Evolutionary conservation across 2,797 vertebrate species (phyloP).

Genomic region (Semaprochilodus insignis): DNA sequence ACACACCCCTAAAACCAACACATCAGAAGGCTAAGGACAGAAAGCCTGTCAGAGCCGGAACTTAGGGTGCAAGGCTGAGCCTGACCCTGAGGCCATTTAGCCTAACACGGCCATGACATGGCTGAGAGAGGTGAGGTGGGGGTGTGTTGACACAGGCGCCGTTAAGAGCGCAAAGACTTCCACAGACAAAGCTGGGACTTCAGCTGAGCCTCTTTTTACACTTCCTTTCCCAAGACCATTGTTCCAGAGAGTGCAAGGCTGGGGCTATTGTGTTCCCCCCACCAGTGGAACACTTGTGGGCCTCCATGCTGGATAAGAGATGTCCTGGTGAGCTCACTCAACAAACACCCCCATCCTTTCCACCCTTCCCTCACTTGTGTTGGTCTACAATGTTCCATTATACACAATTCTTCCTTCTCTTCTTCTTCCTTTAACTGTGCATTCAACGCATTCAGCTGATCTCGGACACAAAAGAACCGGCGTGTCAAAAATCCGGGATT

Average conservation of each 20-base stretch:
- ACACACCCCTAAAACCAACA: background rate
- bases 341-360: background rate
- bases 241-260: constrained; percentile 58
- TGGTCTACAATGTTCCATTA: background rate
- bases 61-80: constrained; percentile 37
- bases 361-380: background rate
- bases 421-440: background rate
- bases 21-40: background rate
- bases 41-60: constrained; percentile 20
- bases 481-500: background rate
- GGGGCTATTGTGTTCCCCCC: constrained; percentile 50
- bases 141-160: constrained; percentile 62
- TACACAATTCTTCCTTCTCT: background rate
- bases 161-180: constrained; percentile 52
- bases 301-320: constrained; percentile 25
- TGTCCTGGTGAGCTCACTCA: constrained; percentile 18
- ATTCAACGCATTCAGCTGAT: background rate
- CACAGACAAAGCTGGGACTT: constrained; percentile 62
- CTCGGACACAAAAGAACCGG: background rate
- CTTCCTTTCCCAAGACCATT: constrained; percentile 68
- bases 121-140: constrained; percentile 47
- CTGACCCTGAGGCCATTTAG: constrained; percentile 38
- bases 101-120: constrained; percentile 52
- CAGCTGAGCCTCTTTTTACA: constrained; percentile 59
- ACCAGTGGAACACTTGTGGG: constrained; percentile 31